Conservation (phyloP, 2,113 vertebrate genomes). For the Gracilinanus agilis region DNA sequence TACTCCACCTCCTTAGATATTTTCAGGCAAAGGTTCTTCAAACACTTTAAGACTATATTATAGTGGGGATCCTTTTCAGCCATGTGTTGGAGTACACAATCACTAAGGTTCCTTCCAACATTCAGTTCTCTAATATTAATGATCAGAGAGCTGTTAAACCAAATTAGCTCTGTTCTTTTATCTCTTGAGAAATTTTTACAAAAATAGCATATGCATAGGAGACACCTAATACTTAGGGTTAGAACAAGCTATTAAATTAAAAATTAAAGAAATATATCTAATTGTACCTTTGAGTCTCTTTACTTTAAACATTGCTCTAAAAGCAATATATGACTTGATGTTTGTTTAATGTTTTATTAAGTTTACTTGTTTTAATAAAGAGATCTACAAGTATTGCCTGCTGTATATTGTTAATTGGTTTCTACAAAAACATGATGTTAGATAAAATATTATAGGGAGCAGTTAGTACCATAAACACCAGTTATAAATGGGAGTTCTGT, state of each 20-base stretch:
- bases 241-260: background rate
- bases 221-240: background rate
- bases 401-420: background rate
- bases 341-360: constrained; percentile 3
- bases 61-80: background rate
- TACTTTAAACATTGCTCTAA: constrained; percentile 20
- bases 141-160: background rate
- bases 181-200: background rate
- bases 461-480: background rate
- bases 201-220: background rate
- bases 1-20: background rate
- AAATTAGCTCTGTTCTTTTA: background rate
- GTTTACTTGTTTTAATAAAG: background rate
- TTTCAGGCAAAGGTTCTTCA: background rate
- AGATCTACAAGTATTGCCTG: background rate
- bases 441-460: background rate
- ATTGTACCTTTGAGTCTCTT: background rate
- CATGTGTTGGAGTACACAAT: background rate
- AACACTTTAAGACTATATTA: background rate
- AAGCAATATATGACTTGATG: background rate
- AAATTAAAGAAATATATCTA: background rate
- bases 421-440: background rate
- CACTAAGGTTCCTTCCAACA: background rate
- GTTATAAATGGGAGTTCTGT: background rate
- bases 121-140: background rate